Percentiles rank a stretch among this genome's conserved stretches.
These are phyloP conservation scores for Micromys minutus DNA, from an alignment of 2,113 vertebrate species.

Conservation along the genomic window DNA sequence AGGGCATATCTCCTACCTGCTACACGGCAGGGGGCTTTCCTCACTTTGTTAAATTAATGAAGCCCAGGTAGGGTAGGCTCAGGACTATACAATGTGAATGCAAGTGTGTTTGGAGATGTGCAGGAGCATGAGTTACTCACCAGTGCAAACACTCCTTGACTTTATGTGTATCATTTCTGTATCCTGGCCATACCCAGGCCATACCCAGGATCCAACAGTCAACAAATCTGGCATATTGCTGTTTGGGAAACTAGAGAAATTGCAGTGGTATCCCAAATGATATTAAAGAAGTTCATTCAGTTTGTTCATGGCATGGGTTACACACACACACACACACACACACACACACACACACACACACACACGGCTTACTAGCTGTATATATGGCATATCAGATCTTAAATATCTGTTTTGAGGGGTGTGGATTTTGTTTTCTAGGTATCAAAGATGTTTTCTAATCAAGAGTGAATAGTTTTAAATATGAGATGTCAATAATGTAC, in stretches of 20 bases:
- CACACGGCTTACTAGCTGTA: neutral
- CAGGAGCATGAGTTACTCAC: too few species aligned
- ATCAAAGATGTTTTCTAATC: conserved; percentile 17
- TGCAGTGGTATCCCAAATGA: neutral
- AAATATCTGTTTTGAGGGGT: neutral
- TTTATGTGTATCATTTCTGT: neutral
- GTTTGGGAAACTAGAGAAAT: neutral
- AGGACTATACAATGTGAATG: neutral
- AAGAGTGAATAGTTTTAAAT: conserved; percentile 11
- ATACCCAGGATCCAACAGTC: neutral
- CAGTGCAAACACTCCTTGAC: neutral
- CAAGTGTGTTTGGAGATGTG: neutral
- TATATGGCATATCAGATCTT: neutral
- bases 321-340: neutral
- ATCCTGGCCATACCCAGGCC: neutral
- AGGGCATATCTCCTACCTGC: neutral
- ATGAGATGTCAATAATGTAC: neutral
- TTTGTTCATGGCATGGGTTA: neutral
- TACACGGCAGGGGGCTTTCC: neutral
- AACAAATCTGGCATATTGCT: neutral
- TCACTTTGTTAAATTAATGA: neutral
- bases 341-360: neutral
- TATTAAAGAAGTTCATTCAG: neutral
- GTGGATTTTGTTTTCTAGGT: conserved; percentile 17
- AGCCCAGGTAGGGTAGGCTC: neutral